Conservation (phyloP, 2,888 invertebrate species). For the Agriopis leucophaearia region DNA sequence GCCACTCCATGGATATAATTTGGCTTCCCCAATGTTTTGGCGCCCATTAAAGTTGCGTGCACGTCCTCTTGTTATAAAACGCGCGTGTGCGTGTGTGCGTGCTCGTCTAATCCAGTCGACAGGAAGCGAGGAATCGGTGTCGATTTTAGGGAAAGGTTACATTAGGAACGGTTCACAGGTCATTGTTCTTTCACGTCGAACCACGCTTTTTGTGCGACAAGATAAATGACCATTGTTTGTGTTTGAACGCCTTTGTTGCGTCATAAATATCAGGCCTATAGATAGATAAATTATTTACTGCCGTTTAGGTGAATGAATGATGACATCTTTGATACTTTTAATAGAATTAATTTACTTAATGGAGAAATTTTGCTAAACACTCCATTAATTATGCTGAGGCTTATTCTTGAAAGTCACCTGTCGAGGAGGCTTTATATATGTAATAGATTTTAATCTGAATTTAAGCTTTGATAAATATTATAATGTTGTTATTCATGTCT, state of each 20-base stretch:
- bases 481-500: neutral
- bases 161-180: slow-evolving; percentile 78
- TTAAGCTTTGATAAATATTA: neutral
- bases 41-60: slow-evolving; percentile 42
- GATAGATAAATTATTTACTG: slow-evolving; percentile 16
- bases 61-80: slow-evolving; percentile 31
- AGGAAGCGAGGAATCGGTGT: slow-evolving; percentile 83
- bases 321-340: slow-evolving; percentile 5
- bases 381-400: slow-evolving; percentile 10
- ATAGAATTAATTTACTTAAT: neutral
- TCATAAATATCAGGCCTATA: slow-evolving; percentile 46
- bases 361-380: slow-evolving; percentile 2
- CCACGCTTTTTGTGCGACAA: slow-evolving; percentile 69
- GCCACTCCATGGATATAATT: slow-evolving; percentile 17
- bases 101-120: slow-evolving; percentile 67
- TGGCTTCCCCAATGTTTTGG: slow-evolving; percentile 32
- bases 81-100: slow-evolving; percentile 57
- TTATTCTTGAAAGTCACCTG: slow-evolving; percentile 18
- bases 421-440: slow-evolving; percentile 7
- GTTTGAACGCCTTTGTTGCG: slow-evolving; percentile 61
- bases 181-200: slow-evolving; percentile 79
- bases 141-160: slow-evolving; percentile 82
- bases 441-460: slow-evolving; percentile 3
- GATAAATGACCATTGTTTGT: slow-evolving; percentile 75
- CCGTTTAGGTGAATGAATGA: slow-evolving; percentile 13